Conservation (phyloP, 2,888 invertebrate species). For the Heliconius aoede region DNA sequence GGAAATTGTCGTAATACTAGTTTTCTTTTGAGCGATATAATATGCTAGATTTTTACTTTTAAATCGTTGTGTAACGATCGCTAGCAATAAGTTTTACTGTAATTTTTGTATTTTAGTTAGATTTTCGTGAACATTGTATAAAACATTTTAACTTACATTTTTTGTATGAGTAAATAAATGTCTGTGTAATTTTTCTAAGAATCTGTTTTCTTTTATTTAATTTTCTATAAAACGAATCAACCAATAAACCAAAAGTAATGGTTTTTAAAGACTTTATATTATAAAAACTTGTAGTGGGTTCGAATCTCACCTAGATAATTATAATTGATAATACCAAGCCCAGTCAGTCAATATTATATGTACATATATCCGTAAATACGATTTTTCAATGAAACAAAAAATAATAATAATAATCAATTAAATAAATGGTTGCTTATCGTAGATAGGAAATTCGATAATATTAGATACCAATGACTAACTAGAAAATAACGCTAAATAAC, state of each 20-base stretch:
- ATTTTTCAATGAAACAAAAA: too few relatives aligned
- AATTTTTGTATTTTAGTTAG: slow-evolving; percentile 31
- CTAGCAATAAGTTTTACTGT: slow-evolving; percentile 33
- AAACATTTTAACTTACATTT: slow-evolving; percentile 71
- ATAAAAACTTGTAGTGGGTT: background rate
- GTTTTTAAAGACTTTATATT: background rate
- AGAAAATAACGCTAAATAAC: background rate
- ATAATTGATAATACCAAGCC: too few relatives aligned
- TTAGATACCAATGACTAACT: too few relatives aligned
- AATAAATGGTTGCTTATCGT: too few relatives aligned
- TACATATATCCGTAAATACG: too few relatives aligned
- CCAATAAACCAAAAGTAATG: background rate
- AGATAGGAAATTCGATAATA: too few relatives aligned
- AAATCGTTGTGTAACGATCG: background rate
- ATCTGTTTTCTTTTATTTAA: slow-evolving; percentile 52
- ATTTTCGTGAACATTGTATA: slow-evolving; percentile 66
- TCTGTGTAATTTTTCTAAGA: slow-evolving; percentile 69
- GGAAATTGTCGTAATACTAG: background rate
- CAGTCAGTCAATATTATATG: too few relatives aligned
- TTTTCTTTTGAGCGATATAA: background rate
- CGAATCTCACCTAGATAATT: background rate
- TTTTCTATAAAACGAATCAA: background rate
- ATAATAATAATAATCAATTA: too few relatives aligned
- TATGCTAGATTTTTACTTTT: background rate
- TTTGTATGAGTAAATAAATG: slow-evolving; percentile 61